Base-by-base conservation (phyloP, 2,888 invertebrate species). In the Rhabditophanes sp. region DNA sequence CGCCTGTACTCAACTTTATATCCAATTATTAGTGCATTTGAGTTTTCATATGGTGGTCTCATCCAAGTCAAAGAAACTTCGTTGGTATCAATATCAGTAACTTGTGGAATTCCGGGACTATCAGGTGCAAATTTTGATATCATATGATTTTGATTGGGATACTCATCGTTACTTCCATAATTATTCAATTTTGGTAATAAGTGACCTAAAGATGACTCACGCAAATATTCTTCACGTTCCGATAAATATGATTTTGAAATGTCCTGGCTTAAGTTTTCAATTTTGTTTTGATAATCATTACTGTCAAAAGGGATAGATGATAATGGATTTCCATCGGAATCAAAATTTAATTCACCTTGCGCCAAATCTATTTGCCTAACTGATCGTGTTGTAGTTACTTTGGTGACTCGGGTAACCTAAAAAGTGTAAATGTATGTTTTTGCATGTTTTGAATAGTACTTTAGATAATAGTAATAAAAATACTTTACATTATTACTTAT, bases 371-470 rank as follows among this genome's bases (percentile, higher is more conserved):
- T 48, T 39, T 64, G 62, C 4, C 53, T 45, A 3, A 64, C 49
- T 12, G 56, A 56, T 15, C 64, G 41, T 8, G 62, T 63, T 12
- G 64, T 64, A 14, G 62, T 64, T 26, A 64, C 55, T 42, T 64
- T 64, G 16, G 64, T 64, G 15, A 64, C 56, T 15, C 57, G 48
- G 9, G 64, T 64, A 19, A 64, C 56, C 61, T 62, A 22, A 28
- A 44, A 16, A 15, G n/a, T n/a, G 2, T 1, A 12, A 15, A 42
- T 17, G 3, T 41, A 11, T 11, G 5, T 12, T 9, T 3, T 16
- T 3, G 8, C 8, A 9, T 12, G 38, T 37, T 11, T 21, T 14
- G n/a, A 25, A 18, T 14, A 2, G 3, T 14, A 3, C 11, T 18
- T 14, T 42, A 17, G 17, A 22, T 7, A 12, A 3, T 6, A 14